Evolutionary conservation across 2,113 vertebrate species (phyloP).

Genomic region (Mionectes macconnelli): DNA sequence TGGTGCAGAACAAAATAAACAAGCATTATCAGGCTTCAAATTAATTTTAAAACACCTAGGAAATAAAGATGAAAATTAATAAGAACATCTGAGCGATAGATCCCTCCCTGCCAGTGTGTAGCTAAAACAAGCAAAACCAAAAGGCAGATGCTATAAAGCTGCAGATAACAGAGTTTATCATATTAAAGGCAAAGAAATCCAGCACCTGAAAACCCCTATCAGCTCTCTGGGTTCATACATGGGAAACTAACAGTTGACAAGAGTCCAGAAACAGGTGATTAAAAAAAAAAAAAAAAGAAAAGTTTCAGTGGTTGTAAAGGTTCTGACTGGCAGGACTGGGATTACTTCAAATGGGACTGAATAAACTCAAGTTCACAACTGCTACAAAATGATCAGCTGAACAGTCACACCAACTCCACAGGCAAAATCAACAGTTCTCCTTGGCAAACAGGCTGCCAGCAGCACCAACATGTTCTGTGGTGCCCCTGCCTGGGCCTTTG

Average conservation of each 20-base stretch:
- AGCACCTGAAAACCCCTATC: background rate
- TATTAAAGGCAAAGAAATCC: background rate
- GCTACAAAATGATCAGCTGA: rapidly evolving
- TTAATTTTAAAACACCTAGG: background rate
- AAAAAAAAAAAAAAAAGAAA: background rate
- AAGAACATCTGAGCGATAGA: background rate
- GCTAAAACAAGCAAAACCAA: background rate
- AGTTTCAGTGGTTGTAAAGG: background rate
- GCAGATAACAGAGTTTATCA: background rate
- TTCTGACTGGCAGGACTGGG: background rate
- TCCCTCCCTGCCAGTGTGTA: background rate
- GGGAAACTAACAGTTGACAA: background rate
- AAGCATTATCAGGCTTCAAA: background rate
- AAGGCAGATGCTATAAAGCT: background rate
- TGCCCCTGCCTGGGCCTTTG: background rate
- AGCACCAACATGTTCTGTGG: rapidly evolving
- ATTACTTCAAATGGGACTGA: background rate
- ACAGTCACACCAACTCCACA: background rate
- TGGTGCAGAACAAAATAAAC: background rate
- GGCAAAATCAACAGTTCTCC: background rate
- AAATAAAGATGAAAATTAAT: background rate
- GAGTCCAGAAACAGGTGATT: background rate
- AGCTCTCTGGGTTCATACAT: background rate
- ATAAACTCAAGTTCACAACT: rapidly evolving
- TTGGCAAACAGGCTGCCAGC: background rate